These are phyloP conservation scores for Clostera curtula DNA, from an alignment of 2,888 invertebrate species.

Conservation along the genomic window DNA sequence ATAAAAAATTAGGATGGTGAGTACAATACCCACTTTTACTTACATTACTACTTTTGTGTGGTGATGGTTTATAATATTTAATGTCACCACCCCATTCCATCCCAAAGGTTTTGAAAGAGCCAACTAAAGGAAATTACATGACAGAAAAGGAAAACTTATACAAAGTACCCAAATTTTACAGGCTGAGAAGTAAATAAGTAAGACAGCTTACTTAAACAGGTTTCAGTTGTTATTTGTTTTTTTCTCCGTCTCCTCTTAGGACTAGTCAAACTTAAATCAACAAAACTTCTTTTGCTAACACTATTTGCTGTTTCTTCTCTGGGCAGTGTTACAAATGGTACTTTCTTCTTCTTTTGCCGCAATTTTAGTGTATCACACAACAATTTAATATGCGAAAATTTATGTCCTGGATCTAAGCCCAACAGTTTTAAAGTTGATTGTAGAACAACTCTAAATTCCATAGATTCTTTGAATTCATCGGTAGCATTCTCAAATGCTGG, in stretches of 20 bases:
- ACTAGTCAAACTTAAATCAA: no score
- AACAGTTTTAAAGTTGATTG: constrained; percentile 22
- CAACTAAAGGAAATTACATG: no score
- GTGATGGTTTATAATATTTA: no score
- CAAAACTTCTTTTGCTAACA: neutral
- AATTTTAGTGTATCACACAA: constrained; percentile 35
- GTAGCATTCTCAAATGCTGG: constrained; percentile 28
- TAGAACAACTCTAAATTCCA: constrained; percentile 25
- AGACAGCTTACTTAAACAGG: no score
- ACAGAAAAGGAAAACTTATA: no score
- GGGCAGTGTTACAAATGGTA: constrained; percentile 34
- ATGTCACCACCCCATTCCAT: no score
- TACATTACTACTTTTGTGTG: neutral
- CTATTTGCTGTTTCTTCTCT: constrained; percentile 4
- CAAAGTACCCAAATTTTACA: no score
- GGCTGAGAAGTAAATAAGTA: no score
- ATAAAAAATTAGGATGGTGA: no score
- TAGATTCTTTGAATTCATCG: constrained; percentile 28
- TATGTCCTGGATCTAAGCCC: constrained; percentile 29
- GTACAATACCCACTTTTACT: no score
- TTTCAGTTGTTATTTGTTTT: constrained; percentile 2
- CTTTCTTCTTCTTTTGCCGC: constrained; percentile 28
- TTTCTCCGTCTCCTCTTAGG: no score
- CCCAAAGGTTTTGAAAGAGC: no score
- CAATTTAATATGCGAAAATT: constrained; percentile 38